Conservation (phyloP, 2,888 invertebrate species). For the Apamea epomidion region DNA sequence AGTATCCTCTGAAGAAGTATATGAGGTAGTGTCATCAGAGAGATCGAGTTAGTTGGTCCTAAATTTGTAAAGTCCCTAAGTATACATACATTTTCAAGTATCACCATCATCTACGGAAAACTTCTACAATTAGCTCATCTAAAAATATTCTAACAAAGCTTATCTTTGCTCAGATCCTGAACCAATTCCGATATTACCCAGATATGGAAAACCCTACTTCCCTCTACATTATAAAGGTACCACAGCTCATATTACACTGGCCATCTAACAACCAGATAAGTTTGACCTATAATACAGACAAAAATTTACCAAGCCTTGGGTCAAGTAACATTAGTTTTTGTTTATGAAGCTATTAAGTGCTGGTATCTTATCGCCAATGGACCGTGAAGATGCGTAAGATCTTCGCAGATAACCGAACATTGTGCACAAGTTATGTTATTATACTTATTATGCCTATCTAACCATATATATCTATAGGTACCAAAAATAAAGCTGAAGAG, state of each 20-base stretch:
- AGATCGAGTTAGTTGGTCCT: too few relatives aligned
- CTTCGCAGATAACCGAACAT: constrained; percentile 36
- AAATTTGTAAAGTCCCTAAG: too few relatives aligned
- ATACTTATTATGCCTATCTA: constrained; percentile 27
- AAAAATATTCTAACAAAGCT: neutral
- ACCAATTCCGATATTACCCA: constrained; percentile 5
- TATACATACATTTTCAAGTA: neutral
- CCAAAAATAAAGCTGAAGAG: too few relatives aligned
- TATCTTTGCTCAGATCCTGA: constrained; percentile 4
- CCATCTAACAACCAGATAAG: neutral
- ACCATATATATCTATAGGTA: too few relatives aligned
- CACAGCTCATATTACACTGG: constrained; percentile 10
- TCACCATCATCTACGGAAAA: neutral
- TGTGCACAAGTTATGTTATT: constrained; percentile 43
- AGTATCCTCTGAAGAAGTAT: too few relatives aligned
- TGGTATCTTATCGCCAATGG: constrained; percentile 27
- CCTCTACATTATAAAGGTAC: neutral
- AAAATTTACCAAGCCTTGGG: neutral
- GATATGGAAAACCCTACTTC: constrained; percentile 7
- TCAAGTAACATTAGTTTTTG: neutral
- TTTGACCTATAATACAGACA: neutral
- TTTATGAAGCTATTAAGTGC: constrained; percentile 31
- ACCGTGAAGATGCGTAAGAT: constrained; percentile 44
- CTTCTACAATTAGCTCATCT: neutral
- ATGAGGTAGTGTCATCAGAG: too few relatives aligned